Conservation (phyloP, 1,140 invertebrate species). For the Lepidotrigona ventralis region DNA sequence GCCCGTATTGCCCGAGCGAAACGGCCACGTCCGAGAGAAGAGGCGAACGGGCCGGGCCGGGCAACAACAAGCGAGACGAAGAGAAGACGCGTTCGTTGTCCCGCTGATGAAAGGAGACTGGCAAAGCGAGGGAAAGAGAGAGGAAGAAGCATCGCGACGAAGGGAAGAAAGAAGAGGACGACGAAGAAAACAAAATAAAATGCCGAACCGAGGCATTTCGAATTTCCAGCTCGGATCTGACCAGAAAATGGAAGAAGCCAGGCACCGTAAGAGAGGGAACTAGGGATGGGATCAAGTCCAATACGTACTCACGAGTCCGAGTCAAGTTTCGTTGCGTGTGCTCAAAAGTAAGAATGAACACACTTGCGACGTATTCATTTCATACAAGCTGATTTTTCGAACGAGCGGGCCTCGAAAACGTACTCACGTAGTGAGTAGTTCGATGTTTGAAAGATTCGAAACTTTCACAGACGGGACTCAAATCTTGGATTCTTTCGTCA, state of each 20-base stretch:
- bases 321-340: too few relatives aligned
- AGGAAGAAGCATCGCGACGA: not conserved
- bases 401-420: too few relatives aligned
- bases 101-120: conserved; percentile 18
- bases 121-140: not conserved
- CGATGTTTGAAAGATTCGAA: too few relatives aligned
- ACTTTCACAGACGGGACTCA: too few relatives aligned
- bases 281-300: too few relatives aligned
- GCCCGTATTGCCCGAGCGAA: conserved; percentile 54
- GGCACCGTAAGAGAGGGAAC: conserved; percentile 17
- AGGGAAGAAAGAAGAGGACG: not conserved
- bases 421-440: too few relatives aligned
- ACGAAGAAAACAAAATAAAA: conserved; percentile 53
- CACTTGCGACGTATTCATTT: too few relatives aligned
- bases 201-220: conserved; percentile 65
- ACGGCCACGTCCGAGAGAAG: conserved; percentile 34
- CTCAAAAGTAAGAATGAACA: too few relatives aligned
- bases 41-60: not conserved
- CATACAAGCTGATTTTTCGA: too few relatives aligned
- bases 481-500: too few relatives aligned
- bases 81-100: not conserved
- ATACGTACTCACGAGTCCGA: too few relatives aligned
- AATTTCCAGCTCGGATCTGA: conserved; percentile 66
- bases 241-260: conserved; percentile 21
- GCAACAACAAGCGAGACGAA: not conserved